Conservation (phyloP, 2,113 vertebrate species). For the Lanius collurio region DNA sequence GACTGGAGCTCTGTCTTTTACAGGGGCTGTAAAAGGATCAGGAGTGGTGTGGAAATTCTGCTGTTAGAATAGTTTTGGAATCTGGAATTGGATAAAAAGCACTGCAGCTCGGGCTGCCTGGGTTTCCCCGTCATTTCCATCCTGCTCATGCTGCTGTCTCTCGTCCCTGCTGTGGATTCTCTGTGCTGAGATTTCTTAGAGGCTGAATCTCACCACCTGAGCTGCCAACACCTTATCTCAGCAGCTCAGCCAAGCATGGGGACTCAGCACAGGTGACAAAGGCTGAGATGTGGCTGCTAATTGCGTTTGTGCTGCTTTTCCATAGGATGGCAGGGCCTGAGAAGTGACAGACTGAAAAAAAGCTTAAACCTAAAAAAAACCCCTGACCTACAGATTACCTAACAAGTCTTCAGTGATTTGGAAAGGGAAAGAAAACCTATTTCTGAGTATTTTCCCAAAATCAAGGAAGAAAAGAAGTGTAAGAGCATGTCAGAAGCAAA, state of each 20-base stretch:
- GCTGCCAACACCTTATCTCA: constrained; percentile 28
- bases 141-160: background rate
- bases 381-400: background rate
- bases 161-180: background rate
- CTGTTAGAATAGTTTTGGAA: background rate
- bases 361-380: background rate
- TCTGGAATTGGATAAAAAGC: background rate
- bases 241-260: constrained; percentile 20
- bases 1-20: background rate
- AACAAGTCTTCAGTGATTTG: background rate
- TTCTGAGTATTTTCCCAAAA: background rate
- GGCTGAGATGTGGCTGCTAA: constrained; percentile 33
- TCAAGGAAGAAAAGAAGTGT: background rate
- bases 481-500: background rate
- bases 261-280: background rate
- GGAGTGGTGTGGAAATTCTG: background rate
- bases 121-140: background rate
- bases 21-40: background rate
- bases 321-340: background rate
- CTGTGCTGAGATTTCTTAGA: background rate
- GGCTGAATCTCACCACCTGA: constrained; percentile 19
- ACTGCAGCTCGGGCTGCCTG: background rate
- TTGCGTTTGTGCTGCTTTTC: background rate
- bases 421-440: background rate
- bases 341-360: background rate